These are phyloP conservation scores for Chelonia mydas DNA, from an alignment of 2,797 vertebrate genomes.

Conservation along the genomic window DNA sequence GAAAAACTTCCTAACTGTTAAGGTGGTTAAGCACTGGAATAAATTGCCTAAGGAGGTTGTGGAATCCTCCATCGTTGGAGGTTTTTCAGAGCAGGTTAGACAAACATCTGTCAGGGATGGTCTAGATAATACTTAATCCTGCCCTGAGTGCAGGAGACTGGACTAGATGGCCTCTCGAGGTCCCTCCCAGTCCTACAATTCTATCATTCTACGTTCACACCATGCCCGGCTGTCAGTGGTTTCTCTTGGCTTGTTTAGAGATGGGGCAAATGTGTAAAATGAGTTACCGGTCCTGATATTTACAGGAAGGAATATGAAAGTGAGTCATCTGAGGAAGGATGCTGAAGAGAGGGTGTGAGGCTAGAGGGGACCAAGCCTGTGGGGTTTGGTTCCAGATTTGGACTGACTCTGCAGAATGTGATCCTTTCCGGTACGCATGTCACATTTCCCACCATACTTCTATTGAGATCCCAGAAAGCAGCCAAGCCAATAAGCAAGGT, in stretches of 20 bases:
- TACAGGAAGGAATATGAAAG: not conserved
- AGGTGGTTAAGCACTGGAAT: too few species aligned
- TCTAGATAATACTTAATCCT: too few species aligned
- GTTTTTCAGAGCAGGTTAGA: too few species aligned
- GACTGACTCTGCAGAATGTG: accelerated
- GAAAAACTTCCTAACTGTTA: too few species aligned
- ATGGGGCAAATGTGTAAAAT: not conserved
- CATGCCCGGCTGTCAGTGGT: slow-evolving; percentile 46
- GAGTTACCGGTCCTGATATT: not conserved
- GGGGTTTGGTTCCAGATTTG: accelerated
- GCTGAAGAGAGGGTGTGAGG: accelerated
- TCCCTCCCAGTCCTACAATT: too few species aligned
- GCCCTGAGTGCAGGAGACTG: too few species aligned
- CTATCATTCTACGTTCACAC: not conserved
- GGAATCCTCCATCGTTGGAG: too few species aligned
- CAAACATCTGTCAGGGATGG: too few species aligned
- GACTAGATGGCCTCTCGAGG: too few species aligned
- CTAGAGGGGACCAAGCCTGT: accelerated
- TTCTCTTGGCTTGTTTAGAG: slow-evolving; percentile 38
- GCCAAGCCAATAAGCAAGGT: accelerated
- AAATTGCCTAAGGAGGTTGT: too few species aligned
- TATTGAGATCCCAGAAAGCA: accelerated
- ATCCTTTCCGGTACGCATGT: not conserved
- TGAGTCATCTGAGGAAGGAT: not conserved
- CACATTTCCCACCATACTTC: accelerated